Evolutionary conservation across 2,888 invertebrate genomes (phyloP), one percentile per base, ranked within the genome.

Genomic region (Athripsodes cinereus): DNA sequence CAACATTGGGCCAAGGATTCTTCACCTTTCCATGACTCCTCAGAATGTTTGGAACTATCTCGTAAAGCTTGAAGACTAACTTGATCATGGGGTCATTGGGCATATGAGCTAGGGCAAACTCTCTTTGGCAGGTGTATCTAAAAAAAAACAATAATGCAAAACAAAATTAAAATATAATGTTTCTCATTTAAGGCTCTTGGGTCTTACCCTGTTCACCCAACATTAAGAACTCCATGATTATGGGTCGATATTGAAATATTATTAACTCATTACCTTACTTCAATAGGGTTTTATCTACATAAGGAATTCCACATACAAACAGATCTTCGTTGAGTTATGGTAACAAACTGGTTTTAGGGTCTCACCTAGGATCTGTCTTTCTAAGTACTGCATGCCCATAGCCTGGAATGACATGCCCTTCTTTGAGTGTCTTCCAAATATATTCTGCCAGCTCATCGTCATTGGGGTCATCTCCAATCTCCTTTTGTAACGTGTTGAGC

Each of bases 1-100:
- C 93, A 66, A 94, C 92, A 76, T 94, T 93, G 65, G 93, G 93
- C 92, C 92, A 94, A 62, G 93, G 93, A 80, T 93, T 93, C 81
- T 90, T 88, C 16, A 91, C 91, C 74, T 93, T 93, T 67, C 92
- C 92, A 64, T 86, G 85, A 69, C 89, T 89, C 66, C 86, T 80
- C 48, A 93, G 84, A 64, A 92, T 83, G 67, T 87, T 86, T 19
- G 93, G 93, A 49, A 90, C 90, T 59, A 92, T 81, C 74, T 91
- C 88, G 81, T 89, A 94, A 48, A 92, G 78, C 69, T 86, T 85
- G 20, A 89, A 83, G 22, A 92, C 92, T 66, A 93, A 75, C 77
- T 84, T 74, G 81, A 92, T 91, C 66, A 90, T 74, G 52, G 84
- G 81, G 71, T 93, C 92, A 61, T 92, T 79, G 52, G 92, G 92